These are phyloP conservation scores for Podarcis siculus DNA, from an alignment of 2,797 vertebrate species.

Conservation along the genomic window DNA sequence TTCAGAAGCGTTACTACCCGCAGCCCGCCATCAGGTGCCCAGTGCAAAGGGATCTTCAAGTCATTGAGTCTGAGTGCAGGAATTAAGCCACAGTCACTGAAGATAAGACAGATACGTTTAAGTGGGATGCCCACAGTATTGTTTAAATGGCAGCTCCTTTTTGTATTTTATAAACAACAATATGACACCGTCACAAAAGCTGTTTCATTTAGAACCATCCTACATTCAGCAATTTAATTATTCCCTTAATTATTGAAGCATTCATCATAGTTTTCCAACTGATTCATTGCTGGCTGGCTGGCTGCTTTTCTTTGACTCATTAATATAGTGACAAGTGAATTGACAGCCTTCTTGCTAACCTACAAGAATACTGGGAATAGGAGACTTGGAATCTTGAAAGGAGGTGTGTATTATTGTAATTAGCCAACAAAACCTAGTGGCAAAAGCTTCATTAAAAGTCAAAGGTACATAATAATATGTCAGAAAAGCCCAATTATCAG, in stretches of 20 bases:
- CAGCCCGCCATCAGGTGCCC: background rate
- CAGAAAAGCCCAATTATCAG: constrained; percentile 69
- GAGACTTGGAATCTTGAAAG: constrained; percentile 1
- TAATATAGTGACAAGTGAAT: constrained; percentile 55
- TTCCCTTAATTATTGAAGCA: constrained; percentile 75
- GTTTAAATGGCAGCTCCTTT: constrained; percentile 53
- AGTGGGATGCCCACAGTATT: constrained; percentile 20
- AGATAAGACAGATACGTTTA: constrained; percentile 25
- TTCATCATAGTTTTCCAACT: constrained; percentile 72
- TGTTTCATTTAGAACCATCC: constrained; percentile 70
- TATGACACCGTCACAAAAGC: constrained; percentile 41
- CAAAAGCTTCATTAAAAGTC: constrained; percentile 65
- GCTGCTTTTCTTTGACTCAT: constrained; percentile 70
- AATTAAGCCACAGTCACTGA: background rate
- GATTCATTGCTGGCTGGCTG: constrained; percentile 66
- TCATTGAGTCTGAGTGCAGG: background rate
- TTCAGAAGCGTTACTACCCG: background rate
- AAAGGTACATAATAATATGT: constrained; percentile 49
- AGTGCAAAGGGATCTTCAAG: background rate
- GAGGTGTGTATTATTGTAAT: constrained; percentile 46
- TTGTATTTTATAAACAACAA: constrained; percentile 69
- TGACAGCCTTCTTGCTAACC: constrained; percentile 54
- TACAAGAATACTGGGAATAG: constrained; percentile 40
- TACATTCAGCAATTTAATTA: constrained; percentile 72
- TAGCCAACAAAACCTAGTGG: constrained; percentile 62